A percentile compares a stretch with the other conserved stretches of the same genome.
Conservation (phyloP, 2,797 vertebrate species). For the Alca torda region DNA sequence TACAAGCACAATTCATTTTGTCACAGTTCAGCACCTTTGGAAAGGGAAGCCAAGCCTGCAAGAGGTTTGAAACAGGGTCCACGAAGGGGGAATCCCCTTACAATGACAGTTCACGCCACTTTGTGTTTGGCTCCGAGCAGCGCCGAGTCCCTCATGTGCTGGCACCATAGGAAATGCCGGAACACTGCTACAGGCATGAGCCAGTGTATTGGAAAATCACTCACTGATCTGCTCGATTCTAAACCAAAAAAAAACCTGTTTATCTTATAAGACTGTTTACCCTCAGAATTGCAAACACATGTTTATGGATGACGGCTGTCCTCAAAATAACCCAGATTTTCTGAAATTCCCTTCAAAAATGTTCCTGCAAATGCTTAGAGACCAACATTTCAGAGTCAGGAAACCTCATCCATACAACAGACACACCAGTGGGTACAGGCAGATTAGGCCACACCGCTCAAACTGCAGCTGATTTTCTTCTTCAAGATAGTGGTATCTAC, state of each 20-base stretch:
- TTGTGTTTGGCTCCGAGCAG: not conserved
- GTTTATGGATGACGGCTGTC: not conserved
- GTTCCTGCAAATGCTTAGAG: not conserved
- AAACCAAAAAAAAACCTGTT: not conserved
- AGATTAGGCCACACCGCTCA: not conserved
- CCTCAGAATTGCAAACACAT: not conserved
- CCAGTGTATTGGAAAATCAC: not conserved
- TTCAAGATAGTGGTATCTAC: not conserved
- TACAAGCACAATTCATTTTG: not conserved
- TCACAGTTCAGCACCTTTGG: not conserved
- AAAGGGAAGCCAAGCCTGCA: not conserved
- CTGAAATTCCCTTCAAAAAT: slow-evolving; percentile 27
- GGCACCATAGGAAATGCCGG: not conserved
- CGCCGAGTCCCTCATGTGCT: not conserved
- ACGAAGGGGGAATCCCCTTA: not conserved
- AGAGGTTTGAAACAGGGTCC: not conserved
- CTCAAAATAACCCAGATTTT: slow-evolving; percentile 26
- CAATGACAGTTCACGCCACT: not conserved
- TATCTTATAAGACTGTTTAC: not conserved
- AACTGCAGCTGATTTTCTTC: not conserved
- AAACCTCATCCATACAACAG: not conserved
- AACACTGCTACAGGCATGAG: not conserved
- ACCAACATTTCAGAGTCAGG: not conserved
- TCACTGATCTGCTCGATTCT: not conserved
- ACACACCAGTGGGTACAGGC: not conserved